phyloP scores from a whole-genome alignment of 1,140 invertebrate species.

The Diabrotica virgifera region DNA sequence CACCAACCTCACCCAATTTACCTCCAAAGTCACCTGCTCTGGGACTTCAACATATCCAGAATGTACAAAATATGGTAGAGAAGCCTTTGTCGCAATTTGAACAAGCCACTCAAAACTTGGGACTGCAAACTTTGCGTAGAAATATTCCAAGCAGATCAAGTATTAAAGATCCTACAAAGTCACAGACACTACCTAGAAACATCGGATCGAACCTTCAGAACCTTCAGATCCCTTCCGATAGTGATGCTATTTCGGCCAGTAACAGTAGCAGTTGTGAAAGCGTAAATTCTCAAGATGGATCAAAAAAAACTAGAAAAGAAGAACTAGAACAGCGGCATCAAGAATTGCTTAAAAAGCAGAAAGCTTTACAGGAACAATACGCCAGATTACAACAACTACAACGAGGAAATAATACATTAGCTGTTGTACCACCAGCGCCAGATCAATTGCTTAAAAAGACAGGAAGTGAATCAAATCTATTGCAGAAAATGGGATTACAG shows the following conservation, averaged over 20 bases:
- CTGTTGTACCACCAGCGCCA: constrained; percentile 56
- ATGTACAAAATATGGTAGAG: constrained; percentile 44
- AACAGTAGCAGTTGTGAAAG: constrained; percentile 72
- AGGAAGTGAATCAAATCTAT: constrained; percentile 82
- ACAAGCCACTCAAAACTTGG: constrained; percentile 45
- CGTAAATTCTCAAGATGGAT: constrained; percentile 71
- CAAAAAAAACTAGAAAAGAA: constrained; percentile 64
- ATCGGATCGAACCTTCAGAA: constrained; percentile 42
- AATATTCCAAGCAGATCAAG: constrained; percentile 44
- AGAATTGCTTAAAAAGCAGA: constrained; percentile 81
- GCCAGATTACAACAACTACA: constrained; percentile 81
- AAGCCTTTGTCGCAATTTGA: constrained; percentile 47
- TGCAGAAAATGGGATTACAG: constrained; percentile 78
- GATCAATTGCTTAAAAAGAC: constrained; percentile 76
- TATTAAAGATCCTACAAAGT: constrained; percentile 44
- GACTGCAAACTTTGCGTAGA: constrained; percentile 43
- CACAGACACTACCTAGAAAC: constrained; percentile 46
- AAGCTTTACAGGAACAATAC: constrained; percentile 84
- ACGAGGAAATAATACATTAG: constrained; percentile 64
- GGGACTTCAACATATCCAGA: constrained; percentile 46
- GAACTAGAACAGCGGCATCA: constrained; percentile 80
- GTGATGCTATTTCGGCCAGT: constrained; percentile 51
- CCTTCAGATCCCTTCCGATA: constrained; percentile 38
- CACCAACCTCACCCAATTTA: constrained; percentile 66
- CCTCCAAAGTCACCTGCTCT: constrained; percentile 53